Base-by-base conservation (phyloP, 2,113 vertebrate genomes). In the Glaucomys volans region DNA sequence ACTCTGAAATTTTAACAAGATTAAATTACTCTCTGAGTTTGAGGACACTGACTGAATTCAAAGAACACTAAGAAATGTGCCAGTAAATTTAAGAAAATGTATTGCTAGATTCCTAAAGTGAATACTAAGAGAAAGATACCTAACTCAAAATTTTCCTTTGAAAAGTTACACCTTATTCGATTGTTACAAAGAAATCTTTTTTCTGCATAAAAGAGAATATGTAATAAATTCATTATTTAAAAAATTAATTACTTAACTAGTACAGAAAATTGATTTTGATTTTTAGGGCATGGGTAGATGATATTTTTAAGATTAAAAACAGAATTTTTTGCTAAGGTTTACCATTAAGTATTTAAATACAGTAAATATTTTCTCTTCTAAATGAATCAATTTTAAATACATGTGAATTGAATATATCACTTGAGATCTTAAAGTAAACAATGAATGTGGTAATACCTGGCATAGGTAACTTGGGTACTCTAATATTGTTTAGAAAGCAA, bases 1-100 rank as follows among this genome's bases (percentile, higher is more conserved):
- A 83, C 44, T 72, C 30, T 28, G 50, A 93, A 62, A 89, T 83
- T 66, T 95, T 75, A 95, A 12, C 54, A 93, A 90, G 42, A 87
- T 95, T 57, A 87, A 50, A 93, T 64, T 75, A 69, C 32, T 28
- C 35, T 28, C 18, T 95, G n/a, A 75, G 86, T 37, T 74, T 95
- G n/a, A 79, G 80, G 67, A 94, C 13, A 71, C 59, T 59, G 57
- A 57, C 22, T 88, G 59, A 84, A 80, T 88, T 88, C 35, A 81
- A 92, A 96, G 76, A 88, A 85, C 28, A 71, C 8, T n/a, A 92
- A 90, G 44, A 93, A 75, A 32, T 66, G 9, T 87, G 35, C 26
- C 30, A 62, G 71, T 93, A 52, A 62, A 62, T 26, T 35, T 75
- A 85, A 66, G 50, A 90, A 77, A 85, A 95, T 28, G 1, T 50